Conservation (phyloP, 2,797 vertebrate genomes). For the Carcharodon carcharias region DNA sequence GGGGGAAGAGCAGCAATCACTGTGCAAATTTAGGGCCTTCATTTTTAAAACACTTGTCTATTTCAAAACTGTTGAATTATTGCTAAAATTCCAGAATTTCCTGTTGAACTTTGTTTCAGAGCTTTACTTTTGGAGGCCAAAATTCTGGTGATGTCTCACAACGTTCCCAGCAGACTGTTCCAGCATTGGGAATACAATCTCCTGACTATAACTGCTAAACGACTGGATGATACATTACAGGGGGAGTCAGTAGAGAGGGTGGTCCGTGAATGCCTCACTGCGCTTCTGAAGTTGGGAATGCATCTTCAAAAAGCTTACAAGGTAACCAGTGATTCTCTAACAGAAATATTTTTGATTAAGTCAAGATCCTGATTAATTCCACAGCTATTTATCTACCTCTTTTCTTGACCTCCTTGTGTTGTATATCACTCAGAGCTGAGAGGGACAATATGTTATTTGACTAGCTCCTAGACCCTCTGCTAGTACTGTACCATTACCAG, state of each 20-base stretch:
- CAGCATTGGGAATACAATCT: constrained; percentile 63
- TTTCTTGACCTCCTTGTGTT: background rate
- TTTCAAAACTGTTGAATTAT: background rate
- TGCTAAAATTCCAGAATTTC: background rate
- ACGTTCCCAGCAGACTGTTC: constrained; percentile 54
- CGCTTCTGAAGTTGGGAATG: constrained; percentile 49
- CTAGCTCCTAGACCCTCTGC: background rate
- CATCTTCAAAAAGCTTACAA: constrained; percentile 45
- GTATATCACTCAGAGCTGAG: no score
- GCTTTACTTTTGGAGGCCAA: constrained; percentile 49
- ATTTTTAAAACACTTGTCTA: background rate
- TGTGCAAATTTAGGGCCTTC: background rate
- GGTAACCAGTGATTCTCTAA: constrained; percentile 46
- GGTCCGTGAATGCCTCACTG: constrained; percentile 48
- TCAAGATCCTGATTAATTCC: background rate
- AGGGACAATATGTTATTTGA: background rate
- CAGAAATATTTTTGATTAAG: background rate
- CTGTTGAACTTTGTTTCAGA: constrained; percentile 42
- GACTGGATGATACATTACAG: constrained; percentile 39
- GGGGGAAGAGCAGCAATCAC: background rate
- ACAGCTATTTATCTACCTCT: background rate
- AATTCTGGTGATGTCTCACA: constrained; percentile 56
- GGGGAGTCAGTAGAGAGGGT: constrained; percentile 48
- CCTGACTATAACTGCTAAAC: constrained; percentile 42
- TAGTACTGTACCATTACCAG: background rate